A percentile compares a stretch with the other conserved stretches of the same genome.
phyloP scores from a whole-genome alignment of 2,797 vertebrate genomes.

The Sebastes vulpes region DNA sequence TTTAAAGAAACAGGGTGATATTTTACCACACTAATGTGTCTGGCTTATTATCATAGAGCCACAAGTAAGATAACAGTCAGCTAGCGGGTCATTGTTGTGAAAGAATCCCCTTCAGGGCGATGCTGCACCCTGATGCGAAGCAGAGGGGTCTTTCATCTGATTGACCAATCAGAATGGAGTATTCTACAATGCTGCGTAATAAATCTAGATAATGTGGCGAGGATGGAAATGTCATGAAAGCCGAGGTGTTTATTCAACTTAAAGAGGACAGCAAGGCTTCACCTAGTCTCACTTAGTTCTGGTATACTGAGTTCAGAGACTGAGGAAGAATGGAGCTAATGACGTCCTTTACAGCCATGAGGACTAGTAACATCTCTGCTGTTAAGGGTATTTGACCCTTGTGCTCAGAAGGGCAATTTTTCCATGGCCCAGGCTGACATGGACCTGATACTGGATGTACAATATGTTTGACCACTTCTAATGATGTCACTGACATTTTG shows the following conservation, averaged over 20 bases:
- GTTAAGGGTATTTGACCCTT: conserved; percentile 18
- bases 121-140: too few relatives aligned
- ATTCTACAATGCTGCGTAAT: too few relatives aligned
- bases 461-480: neutral
- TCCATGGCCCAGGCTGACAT: neutral
- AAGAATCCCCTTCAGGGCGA: too few relatives aligned
- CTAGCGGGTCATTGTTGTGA: too few relatives aligned
- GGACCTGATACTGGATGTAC: neutral
- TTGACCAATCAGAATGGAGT: too few relatives aligned
- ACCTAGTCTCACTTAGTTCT: neutral
- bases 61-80: neutral
- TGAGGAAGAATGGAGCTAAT: conserved; percentile 4
- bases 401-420: neutral
- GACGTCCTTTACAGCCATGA: neutral
- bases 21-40: neutral
- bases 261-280: neutral
- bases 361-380: neutral
- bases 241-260: neutral
- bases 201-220: neutral
- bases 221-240: neutral
- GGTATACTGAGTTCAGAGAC: neutral
- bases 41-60: neutral
- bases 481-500: neutral
- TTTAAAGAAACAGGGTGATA: neutral
- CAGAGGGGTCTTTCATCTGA: too few relatives aligned